Evolutionary conservation across 2,888 invertebrate genomes (phyloP).

Genomic region (Stenolophus ochropezus): DNA sequence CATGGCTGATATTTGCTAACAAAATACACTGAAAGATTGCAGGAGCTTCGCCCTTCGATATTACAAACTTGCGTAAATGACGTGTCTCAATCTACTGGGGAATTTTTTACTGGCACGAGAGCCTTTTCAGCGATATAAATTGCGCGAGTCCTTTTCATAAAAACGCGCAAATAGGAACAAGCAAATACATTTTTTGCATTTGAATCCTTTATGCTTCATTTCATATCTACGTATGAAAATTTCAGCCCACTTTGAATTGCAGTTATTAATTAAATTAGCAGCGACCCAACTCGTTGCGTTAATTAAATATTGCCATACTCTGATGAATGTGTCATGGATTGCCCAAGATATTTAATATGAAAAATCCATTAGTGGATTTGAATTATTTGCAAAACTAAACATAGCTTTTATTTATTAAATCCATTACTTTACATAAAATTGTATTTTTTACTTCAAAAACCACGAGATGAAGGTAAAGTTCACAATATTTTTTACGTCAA

Average conservation of each 20-base stretch:
- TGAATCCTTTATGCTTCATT: background rate
- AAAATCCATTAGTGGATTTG: no score
- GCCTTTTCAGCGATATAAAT: slow-evolving; percentile 6
- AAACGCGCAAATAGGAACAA: slow-evolving; percentile 13
- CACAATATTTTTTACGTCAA: slow-evolving; percentile 27
- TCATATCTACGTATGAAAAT: background rate
- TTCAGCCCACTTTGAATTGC: slow-evolving; percentile 62
- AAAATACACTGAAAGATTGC: slow-evolving; percentile 37
- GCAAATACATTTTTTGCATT: background rate
- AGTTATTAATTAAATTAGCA: slow-evolving; percentile 68
- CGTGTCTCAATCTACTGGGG: background rate
- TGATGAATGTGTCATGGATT: background rate
- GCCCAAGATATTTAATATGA: background rate
- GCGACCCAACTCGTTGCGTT: background rate
- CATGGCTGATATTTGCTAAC: slow-evolving; percentile 44
- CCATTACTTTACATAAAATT: background rate
- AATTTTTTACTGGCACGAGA: background rate
- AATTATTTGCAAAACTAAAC: no score
- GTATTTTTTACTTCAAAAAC: background rate
- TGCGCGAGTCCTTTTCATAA: slow-evolving; percentile 13
- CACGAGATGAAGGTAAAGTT: background rate
- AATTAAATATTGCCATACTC: background rate
- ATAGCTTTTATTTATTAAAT: no score
- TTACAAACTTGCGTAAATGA: background rate
- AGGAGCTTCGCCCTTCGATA: background rate